Conservation (phyloP, 1,140 invertebrate species). For the Papilio xuthus region DNA sequence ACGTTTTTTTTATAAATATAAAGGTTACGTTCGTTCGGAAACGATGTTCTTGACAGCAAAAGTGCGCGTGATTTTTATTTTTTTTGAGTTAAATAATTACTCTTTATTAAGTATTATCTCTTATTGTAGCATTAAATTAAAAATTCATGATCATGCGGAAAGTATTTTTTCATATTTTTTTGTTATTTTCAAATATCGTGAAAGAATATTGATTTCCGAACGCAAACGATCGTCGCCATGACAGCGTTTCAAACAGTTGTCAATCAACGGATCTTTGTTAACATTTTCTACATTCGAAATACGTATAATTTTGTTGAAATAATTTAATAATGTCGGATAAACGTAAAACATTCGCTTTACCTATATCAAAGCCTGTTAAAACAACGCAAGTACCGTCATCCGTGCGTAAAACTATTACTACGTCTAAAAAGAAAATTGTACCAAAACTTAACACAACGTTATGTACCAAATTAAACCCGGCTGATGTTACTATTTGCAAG, state of each 20-base stretch:
- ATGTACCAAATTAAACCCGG: slow-evolving; percentile 45
- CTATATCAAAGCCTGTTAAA: slow-evolving; percentile 4
- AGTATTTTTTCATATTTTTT: neutral
- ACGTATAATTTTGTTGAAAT: neutral
- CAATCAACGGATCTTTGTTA: slow-evolving; percentile 36
- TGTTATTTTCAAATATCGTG: neutral
- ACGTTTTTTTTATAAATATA: neutral
- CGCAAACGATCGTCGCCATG: slow-evolving; percentile 50
- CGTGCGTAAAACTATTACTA: neutral
- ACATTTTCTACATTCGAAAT: neutral
- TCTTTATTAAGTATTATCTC: neutral
- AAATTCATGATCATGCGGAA: neutral
- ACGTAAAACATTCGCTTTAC: slow-evolving; percentile 51
- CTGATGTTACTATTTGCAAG: slow-evolving; percentile 54
- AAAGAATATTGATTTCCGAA: slow-evolving; percentile 44
- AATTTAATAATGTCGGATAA: slow-evolving; percentile 57
- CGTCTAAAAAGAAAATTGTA: slow-evolving; percentile 48
- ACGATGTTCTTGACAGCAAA: neutral
- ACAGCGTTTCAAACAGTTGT: slow-evolving; percentile 57
- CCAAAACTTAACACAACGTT: slow-evolving; percentile 11
- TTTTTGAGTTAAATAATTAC: neutral
- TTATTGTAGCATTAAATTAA: neutral
- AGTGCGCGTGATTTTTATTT: neutral
- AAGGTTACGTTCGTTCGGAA: neutral
- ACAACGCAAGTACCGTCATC: slow-evolving; percentile 41